Conservation (phyloP, 2,888 invertebrate species). For the Pandemis cinnamomeana region DNA sequence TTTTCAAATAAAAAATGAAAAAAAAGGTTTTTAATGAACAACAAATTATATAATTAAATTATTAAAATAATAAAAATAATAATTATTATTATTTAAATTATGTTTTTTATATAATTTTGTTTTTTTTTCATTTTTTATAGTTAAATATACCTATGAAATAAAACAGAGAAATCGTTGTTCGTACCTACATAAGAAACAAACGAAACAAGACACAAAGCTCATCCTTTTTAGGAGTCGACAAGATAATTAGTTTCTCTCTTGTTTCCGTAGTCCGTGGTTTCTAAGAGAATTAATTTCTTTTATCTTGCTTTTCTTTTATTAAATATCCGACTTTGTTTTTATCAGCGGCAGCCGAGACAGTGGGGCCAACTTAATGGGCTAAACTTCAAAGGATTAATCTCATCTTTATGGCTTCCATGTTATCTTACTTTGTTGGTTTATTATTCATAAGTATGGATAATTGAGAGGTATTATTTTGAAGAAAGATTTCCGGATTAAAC, state of each 20-base stretch:
- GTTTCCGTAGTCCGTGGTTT: slow-evolving; percentile 7
- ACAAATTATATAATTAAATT: too few species aligned
- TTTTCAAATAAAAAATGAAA: too few species aligned
- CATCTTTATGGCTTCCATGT: neutral
- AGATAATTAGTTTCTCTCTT: neutral
- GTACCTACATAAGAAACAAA: too few species aligned
- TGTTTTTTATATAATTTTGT: too few species aligned
- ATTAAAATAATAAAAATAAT: too few species aligned
- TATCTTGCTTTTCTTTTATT: slow-evolving; percentile 23
- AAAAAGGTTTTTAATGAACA: too few species aligned
- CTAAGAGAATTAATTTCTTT: slow-evolving; percentile 21
- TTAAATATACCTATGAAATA: too few species aligned
- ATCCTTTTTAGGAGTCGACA: too few species aligned
- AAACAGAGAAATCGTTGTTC: too few species aligned
- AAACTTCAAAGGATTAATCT: slow-evolving; percentile 3
- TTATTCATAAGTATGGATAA: neutral
- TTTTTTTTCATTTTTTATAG: too few species aligned
- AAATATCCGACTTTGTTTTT: slow-evolving; percentile 18
- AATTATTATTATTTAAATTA: too few species aligned
- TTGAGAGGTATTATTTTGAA: neutral
- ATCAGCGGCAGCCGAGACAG: neutral
- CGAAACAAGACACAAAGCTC: too few species aligned
- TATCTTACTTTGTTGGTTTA: neutral
- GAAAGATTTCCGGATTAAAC: neutral
- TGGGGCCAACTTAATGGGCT: neutral